Percentiles rank a stretch among this genome's conserved stretches.
phyloP scores from a whole-genome alignment of 37 sponge, comb jelly and placozoan genomes.

The Mnemiopsis leidyi region DNA sequence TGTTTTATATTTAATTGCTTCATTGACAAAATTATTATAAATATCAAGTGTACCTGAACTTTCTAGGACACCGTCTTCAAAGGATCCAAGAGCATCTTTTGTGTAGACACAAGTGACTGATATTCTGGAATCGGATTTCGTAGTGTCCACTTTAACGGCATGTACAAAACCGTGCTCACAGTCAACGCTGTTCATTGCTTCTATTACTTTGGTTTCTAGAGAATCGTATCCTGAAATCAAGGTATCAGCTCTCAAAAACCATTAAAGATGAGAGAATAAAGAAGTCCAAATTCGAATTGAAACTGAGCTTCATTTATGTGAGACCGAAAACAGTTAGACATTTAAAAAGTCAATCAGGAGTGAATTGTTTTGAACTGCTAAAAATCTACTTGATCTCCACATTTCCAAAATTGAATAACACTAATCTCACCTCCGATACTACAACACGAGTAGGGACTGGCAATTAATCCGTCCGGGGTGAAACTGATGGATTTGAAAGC shows the following conservation, averaged over 20 bases:
- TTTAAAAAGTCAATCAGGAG: no score
- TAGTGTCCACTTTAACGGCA: not conserved
- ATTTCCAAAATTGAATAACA: no score
- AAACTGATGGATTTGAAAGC: slow-evolving; percentile 28
- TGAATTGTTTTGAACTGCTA: no score
- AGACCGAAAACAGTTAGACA: no score
- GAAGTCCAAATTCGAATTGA: no score
- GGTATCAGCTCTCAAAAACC: no score
- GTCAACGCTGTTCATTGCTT: not conserved
- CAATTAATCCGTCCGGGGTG: not conserved
- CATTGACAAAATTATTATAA: no score
- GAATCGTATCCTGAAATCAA: slow-evolving; percentile 41
- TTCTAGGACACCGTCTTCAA: not conserved
- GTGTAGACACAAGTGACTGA: slow-evolving; percentile 5
- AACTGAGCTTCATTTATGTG: no score
- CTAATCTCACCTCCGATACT: slow-evolving; percentile 11
- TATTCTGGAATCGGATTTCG: not conserved
- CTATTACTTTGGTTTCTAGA: not conserved
- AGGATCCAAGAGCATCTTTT: not conserved
- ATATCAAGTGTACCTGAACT: no score
- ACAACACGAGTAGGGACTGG: slow-evolving; percentile 6
- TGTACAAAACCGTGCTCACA: slow-evolving; percentile 5
- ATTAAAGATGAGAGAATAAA: no score
- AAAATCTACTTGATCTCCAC: no score
- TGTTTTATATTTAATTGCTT: no score